phyloP scores from a whole-genome alignment of 2,113 vertebrate genomes.

The Erythrolamprus reginae region DNA sequence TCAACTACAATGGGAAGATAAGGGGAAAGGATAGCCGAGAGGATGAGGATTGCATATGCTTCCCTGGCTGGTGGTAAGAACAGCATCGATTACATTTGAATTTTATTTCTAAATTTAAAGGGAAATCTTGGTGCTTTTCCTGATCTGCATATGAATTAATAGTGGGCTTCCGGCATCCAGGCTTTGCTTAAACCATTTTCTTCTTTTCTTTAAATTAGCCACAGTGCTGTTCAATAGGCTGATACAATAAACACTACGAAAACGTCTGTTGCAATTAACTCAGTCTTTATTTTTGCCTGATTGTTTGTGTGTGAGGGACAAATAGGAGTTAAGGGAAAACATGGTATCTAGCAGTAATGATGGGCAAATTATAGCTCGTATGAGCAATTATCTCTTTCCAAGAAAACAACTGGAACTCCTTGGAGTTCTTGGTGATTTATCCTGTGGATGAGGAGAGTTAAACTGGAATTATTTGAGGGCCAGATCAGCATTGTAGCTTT shows the following conservation, averaged over 20 bases:
- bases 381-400: neutral
- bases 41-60: slow-evolving; percentile 1
- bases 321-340: neutral
- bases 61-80: slow-evolving; percentile 19
- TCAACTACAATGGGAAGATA: slow-evolving; percentile 28
- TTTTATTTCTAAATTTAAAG: slow-evolving; percentile 41
- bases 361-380: neutral
- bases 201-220: neutral
- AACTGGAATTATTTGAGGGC: too few species aligned
- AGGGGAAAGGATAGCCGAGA: slow-evolving; percentile 6
- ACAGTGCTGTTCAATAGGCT: neutral
- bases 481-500: too few species aligned
- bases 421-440: neutral
- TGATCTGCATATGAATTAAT: slow-evolving; percentile 13
- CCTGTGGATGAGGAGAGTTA: neutral
- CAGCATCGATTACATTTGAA: slow-evolving; percentile 10
- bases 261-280: neutral
- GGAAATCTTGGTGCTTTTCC: neutral
- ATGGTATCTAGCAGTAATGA: neutral
- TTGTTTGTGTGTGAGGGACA: neutral
- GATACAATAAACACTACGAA: neutral
- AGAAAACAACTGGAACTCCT: neutral
- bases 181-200: neutral
- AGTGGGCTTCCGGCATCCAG: neutral
- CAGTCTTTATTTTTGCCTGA: neutral